Base-by-base conservation (phyloP, 2,888 invertebrate species). In the Latrodectus elegans region DNA sequence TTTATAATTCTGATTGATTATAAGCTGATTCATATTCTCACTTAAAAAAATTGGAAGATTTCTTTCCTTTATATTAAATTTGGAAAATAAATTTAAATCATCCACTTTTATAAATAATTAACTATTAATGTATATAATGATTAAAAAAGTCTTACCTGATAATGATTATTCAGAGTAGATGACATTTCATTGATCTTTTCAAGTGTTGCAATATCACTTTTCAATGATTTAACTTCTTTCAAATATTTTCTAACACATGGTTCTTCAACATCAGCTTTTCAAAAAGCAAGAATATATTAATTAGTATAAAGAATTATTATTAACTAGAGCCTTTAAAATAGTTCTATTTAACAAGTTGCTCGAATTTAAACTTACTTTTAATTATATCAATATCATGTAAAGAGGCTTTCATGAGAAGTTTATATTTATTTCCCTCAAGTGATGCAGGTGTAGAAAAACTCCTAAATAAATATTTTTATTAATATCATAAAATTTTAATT, bases 361-460 rank as follows among this genome's bases (percentile, higher is more conserved):
- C 38, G 4, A 38, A 60, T 22, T 22, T 53, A 11, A 55, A 90
- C 93, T 92, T 92, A 95, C 95, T 95, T 94, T 97, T 96, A 89
- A 96, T 95, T 91, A 98, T 96, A 93, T 98, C 98, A 91, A 98
- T 94, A 93, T 97, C 97, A 92, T 97, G 96, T 91, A 99, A 93
- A 55, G 97, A 94, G 92, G 97, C 95, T 93, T 96, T 96, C 94
- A 97, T 97, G 90, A 99, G 94, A 91, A 98, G 94, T 94, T 98
- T 99, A 93, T 98, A 99, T 92, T 99, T 98, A 92, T 97, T 97
- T n/a, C 97, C 97, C 93, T 99, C 99, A 93, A 97, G 92, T 91
- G 89, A 88, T 64, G 76, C 84, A 68, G 17, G 22, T 38, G 55
- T n/a, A 65, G 38, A 17, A 78, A 52, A 65, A 26, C 11, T 49